Percentiles rank a stretch among this genome's conserved stretches.
phyloP scores from a whole-genome alignment of 1,140 invertebrate species.

The Caenorhabditis latens region DNA sequence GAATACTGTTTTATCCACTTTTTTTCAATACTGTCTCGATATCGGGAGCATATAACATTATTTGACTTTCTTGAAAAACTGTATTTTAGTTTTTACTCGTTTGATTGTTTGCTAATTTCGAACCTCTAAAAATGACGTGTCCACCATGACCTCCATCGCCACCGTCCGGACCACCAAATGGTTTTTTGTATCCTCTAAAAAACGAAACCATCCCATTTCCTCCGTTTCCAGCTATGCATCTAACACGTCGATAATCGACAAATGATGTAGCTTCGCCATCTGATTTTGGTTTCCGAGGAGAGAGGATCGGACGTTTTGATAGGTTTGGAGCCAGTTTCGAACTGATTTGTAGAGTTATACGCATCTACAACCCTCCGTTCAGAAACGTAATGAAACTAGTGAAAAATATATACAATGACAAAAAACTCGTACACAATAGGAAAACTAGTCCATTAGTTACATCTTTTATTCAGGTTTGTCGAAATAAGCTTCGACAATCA shows the following conservation, averaged over 20 bases:
- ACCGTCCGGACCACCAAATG: constrained; percentile 92
- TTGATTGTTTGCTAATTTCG: neutral
- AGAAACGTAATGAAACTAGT: neutral
- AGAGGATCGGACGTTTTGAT: constrained; percentile 36
- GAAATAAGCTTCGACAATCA: neutral
- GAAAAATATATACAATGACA: constrained; percentile 16
- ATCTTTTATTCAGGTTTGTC: constrained; percentile 7
- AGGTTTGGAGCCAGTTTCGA: constrained; percentile 4
- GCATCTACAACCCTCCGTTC: neutral
- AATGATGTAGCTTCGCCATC: constrained; percentile 72
- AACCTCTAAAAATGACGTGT: constrained; percentile 89
- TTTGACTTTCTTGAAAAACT: neutral
- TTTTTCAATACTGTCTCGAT: no score
- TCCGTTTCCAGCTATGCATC: constrained; percentile 86
- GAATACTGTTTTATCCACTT: no score
- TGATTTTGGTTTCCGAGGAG: constrained; percentile 45
- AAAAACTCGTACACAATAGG: neutral
- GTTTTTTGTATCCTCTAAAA: constrained; percentile 84
- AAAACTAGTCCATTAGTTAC: neutral
- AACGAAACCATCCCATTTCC: constrained; percentile 93
- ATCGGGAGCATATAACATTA: no score
- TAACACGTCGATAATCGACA: constrained; percentile 80
- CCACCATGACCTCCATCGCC: constrained; percentile 97
- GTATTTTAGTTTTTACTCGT: neutral
- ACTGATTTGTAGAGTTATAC: neutral